These are phyloP conservation scores for Fragum whitleyi DNA, from an alignment of 2,888 invertebrate species.

Conservation along the genomic window DNA sequence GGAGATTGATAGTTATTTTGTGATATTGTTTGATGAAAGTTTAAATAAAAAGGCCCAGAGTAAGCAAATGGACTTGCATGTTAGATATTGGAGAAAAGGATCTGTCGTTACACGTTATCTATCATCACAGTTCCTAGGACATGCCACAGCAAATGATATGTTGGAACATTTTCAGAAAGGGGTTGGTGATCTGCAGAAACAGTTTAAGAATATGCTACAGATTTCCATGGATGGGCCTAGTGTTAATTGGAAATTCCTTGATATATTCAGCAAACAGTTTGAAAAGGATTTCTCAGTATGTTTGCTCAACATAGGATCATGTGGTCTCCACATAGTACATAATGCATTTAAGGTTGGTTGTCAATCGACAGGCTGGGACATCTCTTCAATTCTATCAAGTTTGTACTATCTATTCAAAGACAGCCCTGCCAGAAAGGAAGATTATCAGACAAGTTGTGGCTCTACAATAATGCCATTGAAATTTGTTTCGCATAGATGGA, in stretches of 20 bases:
- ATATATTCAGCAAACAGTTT: conserved; percentile 22
- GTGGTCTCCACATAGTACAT: too few relatives aligned
- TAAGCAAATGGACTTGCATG: conserved; percentile 65
- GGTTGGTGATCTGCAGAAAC: not conserved
- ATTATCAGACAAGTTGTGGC: not conserved
- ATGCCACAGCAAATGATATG: conserved; percentile 26
- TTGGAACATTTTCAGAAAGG: too few relatives aligned
- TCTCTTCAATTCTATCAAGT: too few relatives aligned
- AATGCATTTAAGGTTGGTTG: too few relatives aligned
- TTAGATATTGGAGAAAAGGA: conserved; percentile 50
- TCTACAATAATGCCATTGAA: conserved; percentile 70
- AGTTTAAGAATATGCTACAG: conserved; percentile 35
- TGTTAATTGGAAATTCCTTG: conserved; percentile 51
- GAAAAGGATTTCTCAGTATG: conserved; percentile 17
- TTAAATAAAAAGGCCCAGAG: too few relatives aligned
- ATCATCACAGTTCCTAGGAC: conserved; percentile 46
- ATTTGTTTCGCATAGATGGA: conserved; percentile 66
- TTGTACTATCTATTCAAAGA: conserved; percentile 24
- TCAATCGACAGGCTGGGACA: too few relatives aligned
- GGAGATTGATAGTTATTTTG: too few relatives aligned
- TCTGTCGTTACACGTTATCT: conserved; percentile 51
- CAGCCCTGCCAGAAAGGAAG: conserved; percentile 10
- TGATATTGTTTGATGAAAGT: too few relatives aligned
- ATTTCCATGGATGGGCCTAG: conserved; percentile 50
- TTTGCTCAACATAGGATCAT: too few relatives aligned